phyloP scores from a whole-genome alignment of 2,797 vertebrate species.

The Prionace glauca region DNA sequence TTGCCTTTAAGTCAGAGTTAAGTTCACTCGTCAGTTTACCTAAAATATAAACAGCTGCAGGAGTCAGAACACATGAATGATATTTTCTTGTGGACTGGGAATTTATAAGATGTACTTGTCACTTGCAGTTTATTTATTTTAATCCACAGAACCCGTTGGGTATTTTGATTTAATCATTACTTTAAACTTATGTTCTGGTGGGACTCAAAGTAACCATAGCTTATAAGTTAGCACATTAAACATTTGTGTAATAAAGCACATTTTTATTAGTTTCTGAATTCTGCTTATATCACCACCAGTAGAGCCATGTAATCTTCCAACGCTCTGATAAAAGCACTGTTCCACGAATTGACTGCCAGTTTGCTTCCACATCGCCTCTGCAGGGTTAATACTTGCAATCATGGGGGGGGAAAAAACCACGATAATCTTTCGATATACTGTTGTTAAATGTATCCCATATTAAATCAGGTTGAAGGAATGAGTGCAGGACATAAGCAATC shows the following conservation, averaged over 20 bases:
- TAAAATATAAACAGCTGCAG: background rate
- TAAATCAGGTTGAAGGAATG: background rate
- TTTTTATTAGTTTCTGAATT: conserved; percentile 7
- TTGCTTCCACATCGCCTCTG: background rate
- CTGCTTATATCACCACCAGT: background rate
- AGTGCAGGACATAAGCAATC: background rate
- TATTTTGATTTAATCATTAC: background rate
- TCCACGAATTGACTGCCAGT: background rate
- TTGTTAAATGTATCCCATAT: background rate
- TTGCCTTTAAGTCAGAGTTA: background rate
- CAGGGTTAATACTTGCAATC: too few species aligned
- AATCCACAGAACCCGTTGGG: background rate
- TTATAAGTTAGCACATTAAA: background rate
- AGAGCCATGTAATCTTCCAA: background rate
- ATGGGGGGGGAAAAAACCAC: background rate
- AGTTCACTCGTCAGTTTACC: background rate
- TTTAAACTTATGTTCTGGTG: background rate
- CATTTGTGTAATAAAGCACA: background rate
- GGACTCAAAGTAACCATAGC: background rate
- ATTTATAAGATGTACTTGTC: background rate
- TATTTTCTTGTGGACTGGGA: background rate
- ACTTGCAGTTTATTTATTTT: background rate
- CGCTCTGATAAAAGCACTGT: background rate
- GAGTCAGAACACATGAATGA: background rate
- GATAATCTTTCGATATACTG: background rate